Evolutionary conservation across 1,140 invertebrate species (phyloP), one percentile per base, ranked within the genome.

Genomic region (Lordiphosa clarofinis): DNA sequence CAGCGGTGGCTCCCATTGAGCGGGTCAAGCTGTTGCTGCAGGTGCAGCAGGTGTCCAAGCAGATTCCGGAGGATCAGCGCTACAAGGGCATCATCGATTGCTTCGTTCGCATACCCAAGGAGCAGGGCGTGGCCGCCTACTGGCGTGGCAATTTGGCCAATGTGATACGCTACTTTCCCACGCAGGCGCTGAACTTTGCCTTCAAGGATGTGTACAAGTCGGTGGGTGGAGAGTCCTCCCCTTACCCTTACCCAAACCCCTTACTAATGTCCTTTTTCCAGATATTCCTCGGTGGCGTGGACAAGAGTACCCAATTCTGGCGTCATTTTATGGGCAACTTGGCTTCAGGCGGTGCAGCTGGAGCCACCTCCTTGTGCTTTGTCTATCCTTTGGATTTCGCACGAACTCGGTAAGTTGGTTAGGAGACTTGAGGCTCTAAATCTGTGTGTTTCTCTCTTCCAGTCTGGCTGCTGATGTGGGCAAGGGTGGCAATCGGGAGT

Each of bases 351-450:
- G 97, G 97, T 90, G 95, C 95, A 79, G 96, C 97, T 89, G 97
- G 97, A 84, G 97, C 96, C 46, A 95, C 96, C 44, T 98, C 97
- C 11, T 92, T 98, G 33, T 94, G 95, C 90, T 97, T 98, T 90
- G 97, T 99, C 67, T 99, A 99, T 90, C 97, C 97, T 40, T 92
- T 98, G 42, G 97, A 98, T 90, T 98, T 97, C 91, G 96, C 96
- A 69, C 92, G 98, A 92, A 99, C 98, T 63, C 93, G 97, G 92
- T 93, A 90, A 87, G 72, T 15, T 15, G 15, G 15, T 1, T 1
- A 1, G 15, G 15, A 15, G 15, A 15, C 15, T 2, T 15, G 2
- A 15, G 2, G 1, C 15, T 15, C 15, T 15, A 1, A 15, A 15
- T 15, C 15, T 15, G 8, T 12, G 6, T 31, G n/a, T n/a, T n/a